Conservation (phyloP, 2,888 invertebrate genomes). For the Sinohyriopsis cumingii region DNA sequence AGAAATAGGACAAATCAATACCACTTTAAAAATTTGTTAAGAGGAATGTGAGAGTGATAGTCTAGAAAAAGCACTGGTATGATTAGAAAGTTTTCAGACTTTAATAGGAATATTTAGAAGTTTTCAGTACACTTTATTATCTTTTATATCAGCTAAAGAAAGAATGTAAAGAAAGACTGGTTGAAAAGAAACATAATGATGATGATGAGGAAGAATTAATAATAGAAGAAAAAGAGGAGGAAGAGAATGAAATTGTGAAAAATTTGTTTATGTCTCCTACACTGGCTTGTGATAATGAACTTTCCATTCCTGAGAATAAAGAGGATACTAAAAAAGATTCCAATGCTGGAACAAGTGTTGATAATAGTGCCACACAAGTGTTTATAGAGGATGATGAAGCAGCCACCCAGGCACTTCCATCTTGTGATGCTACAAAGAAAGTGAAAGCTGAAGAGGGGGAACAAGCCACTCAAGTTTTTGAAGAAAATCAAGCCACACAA, state of each 20-base stretch:
- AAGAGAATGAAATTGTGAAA: slow-evolving; percentile 34
- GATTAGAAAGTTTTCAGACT: too few species aligned
- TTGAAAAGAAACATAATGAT: background rate
- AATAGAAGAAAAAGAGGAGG: slow-evolving; percentile 36
- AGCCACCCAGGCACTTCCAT: background rate
- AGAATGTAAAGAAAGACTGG: too few species aligned
- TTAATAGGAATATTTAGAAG: too few species aligned
- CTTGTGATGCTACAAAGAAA: slow-evolving; percentile 10
- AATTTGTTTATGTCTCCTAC: slow-evolving; percentile 50
- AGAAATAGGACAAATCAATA: too few species aligned
- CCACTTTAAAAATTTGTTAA: too few species aligned
- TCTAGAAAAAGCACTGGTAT: too few species aligned
- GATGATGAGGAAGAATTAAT: slow-evolving; percentile 23
- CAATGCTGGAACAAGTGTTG: background rate
- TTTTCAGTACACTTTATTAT: too few species aligned
- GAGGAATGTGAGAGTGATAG: too few species aligned
- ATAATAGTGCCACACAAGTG: slow-evolving; percentile 23
- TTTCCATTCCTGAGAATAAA: background rate
- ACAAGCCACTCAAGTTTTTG: slow-evolving; percentile 18
- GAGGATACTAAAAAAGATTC: slow-evolving; percentile 4
- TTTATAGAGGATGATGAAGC: slow-evolving; percentile 9
- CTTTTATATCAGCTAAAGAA: too few species aligned
- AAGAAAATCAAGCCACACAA: slow-evolving; percentile 17
- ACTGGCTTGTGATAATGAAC: slow-evolving; percentile 44
- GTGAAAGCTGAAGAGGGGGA: slow-evolving; percentile 6